Evolutionary conservation across 2,797 vertebrate genomes (phyloP).

Genomic region (Acrocephalus scirpaceus): DNA sequence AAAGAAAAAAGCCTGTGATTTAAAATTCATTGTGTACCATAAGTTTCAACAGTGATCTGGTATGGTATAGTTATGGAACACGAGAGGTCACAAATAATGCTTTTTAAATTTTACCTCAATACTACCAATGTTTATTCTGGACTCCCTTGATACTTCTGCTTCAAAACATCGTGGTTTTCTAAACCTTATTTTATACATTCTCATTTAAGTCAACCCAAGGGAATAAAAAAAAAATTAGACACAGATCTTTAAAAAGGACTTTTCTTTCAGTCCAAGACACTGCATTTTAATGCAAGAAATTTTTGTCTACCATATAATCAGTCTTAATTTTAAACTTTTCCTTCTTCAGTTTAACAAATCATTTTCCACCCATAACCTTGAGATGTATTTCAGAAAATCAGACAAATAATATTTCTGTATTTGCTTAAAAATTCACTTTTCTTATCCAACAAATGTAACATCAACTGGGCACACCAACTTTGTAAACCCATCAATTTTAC

Average conservation of each 20-base stretch:
- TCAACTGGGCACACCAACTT: neutral
- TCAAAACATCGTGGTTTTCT: fast-evolving
- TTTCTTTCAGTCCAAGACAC: neutral
- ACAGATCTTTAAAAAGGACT: neutral
- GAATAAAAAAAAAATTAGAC: neutral
- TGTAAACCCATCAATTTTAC: neutral
- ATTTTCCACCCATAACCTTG: neutral
- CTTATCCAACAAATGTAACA: neutral
- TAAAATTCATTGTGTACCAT: neutral
- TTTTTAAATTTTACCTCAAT: neutral
- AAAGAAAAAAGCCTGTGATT: fast-evolving
- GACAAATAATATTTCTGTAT: neutral
- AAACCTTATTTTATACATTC: neutral
- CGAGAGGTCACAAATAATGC: neutral
- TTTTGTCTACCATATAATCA: neutral
- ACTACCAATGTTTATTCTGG: neutral
- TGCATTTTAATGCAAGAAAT: neutral
- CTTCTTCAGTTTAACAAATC: neutral
- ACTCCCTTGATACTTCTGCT: neutral
- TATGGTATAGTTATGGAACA: neutral
- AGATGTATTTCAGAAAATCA: neutral
- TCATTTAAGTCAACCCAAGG: neutral
- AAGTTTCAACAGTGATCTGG: neutral
- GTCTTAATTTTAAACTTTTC: neutral
- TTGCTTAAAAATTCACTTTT: neutral